phyloP scores from a whole-genome alignment of 1,140 invertebrate genomes.

The Temnothorax longispinosus region DNA sequence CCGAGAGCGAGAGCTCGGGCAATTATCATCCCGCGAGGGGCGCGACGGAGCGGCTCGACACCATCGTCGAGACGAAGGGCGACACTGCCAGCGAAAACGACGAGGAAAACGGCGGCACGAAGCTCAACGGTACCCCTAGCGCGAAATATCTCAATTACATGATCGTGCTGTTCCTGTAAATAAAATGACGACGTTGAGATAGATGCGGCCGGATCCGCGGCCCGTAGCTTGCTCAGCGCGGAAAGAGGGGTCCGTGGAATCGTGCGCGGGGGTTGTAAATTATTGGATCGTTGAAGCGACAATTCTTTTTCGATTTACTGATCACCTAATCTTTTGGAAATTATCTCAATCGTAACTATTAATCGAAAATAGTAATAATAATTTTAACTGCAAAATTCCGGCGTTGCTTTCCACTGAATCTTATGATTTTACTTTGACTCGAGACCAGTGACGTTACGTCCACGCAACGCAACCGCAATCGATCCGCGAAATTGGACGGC shows the following conservation, averaged over 20 bases:
- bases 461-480: background rate
- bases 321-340: background rate
- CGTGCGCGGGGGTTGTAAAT: background rate
- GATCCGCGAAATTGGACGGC: background rate
- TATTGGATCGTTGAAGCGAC: background rate
- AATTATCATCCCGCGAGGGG: constrained; percentile 54
- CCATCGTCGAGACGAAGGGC: constrained; percentile 81
- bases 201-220: constrained; percentile 62
- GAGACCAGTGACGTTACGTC: background rate
- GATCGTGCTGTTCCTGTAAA: constrained; percentile 83
- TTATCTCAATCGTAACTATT: background rate
- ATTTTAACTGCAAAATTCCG: background rate
- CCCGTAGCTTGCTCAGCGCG: background rate
- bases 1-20: constrained; percentile 69
- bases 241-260: background rate
- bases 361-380: background rate
- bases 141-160: constrained; percentile 83
- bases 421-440: background rate
- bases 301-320: background rate
- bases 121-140: constrained; percentile 79
- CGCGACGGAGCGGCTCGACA: constrained; percentile 80
- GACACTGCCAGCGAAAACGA: constrained; percentile 80
- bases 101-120: constrained; percentile 76
- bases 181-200: constrained; percentile 50
- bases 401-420: background rate